Evolutionary conservation across 2,797 vertebrate genomes (phyloP).

Genomic region (Perdix hodgsoniae): DNA sequence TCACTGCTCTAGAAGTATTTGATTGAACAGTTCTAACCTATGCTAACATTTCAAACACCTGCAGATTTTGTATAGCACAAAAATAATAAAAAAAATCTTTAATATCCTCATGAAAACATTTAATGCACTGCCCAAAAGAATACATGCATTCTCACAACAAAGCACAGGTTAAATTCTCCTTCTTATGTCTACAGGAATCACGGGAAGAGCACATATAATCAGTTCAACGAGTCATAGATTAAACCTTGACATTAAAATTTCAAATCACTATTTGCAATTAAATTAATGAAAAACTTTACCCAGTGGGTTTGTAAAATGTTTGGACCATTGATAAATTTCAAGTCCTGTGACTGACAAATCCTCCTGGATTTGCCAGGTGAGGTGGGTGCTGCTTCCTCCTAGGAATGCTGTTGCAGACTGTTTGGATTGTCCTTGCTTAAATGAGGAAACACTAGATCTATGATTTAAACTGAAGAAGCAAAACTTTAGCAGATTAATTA

Average conservation of each 20-base stretch:
- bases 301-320: not conserved
- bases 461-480: not conserved
- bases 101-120: not conserved
- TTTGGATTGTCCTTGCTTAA: not conserved
- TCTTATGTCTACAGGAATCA: not conserved
- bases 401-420: not conserved
- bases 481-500: not conserved
- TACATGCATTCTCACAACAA: not conserved
- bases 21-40: not conserved
- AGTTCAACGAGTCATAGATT: not conserved
- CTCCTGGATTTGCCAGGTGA: not conserved
- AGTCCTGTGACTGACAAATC: not conserved
- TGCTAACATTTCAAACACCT: not conserved
- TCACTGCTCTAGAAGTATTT: not conserved
- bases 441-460: rapidly evolving
- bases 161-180: not conserved
- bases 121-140: not conserved
- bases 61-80: not conserved
- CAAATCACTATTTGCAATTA: not conserved
- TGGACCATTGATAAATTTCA: not conserved
- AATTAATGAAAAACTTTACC: not conserved
- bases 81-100: not conserved
- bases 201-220: not conserved
- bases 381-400: not conserved
- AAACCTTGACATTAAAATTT: not conserved